phyloP scores from a whole-genome alignment of 2,888 invertebrate genomes.

The Furcula furcula region DNA sequence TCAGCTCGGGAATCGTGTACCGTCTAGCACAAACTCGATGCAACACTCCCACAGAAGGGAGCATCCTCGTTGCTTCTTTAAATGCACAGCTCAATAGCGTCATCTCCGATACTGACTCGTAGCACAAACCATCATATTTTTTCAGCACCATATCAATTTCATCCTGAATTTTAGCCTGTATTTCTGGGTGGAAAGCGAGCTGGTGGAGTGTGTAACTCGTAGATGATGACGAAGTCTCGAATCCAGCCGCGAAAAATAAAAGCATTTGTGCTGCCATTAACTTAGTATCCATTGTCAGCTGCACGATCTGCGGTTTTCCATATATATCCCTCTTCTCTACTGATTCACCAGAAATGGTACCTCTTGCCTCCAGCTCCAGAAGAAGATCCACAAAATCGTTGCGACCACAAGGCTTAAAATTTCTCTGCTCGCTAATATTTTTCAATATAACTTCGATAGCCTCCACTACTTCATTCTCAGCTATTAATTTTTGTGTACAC shows the following conservation, averaged over 20 bases:
- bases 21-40: slow-evolving; percentile 45
- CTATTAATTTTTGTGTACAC: slow-evolving; percentile 15
- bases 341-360: slow-evolving; percentile 51
- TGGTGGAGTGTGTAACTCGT: slow-evolving; percentile 59
- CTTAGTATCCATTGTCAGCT: slow-evolving; percentile 44
- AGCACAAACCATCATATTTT: slow-evolving; percentile 52
- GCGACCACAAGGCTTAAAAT: slow-evolving; percentile 47
- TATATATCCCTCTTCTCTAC: slow-evolving; percentile 43
- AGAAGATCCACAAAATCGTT: slow-evolving; percentile 56
- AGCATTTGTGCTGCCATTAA: slow-evolving; percentile 54
- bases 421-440: slow-evolving; percentile 46
- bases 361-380: slow-evolving; percentile 44
- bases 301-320: slow-evolving; percentile 42
- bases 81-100: slow-evolving; percentile 43
- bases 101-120: slow-evolving; percentile 55
- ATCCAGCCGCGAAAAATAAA: slow-evolving; percentile 66
- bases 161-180: slow-evolving; percentile 51
- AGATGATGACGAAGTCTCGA: slow-evolving; percentile 68
- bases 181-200: slow-evolving; percentile 58
- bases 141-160: slow-evolving; percentile 55
- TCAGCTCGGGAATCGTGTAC: slow-evolving; percentile 43
- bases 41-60: slow-evolving; percentile 49
- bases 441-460: slow-evolving; percentile 34
- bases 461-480: slow-evolving; percentile 23
- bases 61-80: slow-evolving; percentile 54